Base-by-base conservation (phyloP, 2,888 invertebrate genomes). In the Meloe dianella region DNA sequence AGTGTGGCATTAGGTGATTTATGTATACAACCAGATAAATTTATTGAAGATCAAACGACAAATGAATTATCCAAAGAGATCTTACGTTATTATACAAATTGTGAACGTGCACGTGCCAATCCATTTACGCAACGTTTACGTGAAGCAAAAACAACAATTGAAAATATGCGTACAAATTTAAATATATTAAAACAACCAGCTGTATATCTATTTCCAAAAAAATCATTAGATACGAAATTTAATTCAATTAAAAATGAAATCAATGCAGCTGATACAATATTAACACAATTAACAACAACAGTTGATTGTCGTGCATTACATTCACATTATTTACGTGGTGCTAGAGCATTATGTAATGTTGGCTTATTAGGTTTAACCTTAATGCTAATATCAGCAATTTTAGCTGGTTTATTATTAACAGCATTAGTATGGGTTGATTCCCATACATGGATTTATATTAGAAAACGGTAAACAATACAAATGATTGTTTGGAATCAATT, bases 401-500 rank as follows among this genome's bases (percentile, higher is more conserved):
- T 92, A 47, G 93, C 96, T 35, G 97, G 97, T 12, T 88, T 97
- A 72, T 87, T 97, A 75, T 91, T 97, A 83, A 96, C 97, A 0
- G 90, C 96, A 32, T 90, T 97, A 75, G 96, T 97, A 61, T 94
- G 97, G 88, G 92, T 97, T 63, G 96, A 97, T 81, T 97, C 96
- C 5, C 96, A 97, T 80, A 96, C 97, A 9, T 97, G 97, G 97
- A 96, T 97, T 81, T 96, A 97, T 81, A 96, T 97, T 74, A 90
- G 95, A 79, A 95, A 94, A 85, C 91, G 92, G 96, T 90, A 85
- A 88, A 27, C 27, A 4, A 27, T 27, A 27, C 4, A 27, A 27
- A 4, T 27, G 27, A n/a, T n/a, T 27, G 27, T 27, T 27, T 27
- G 4, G 2, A 27, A 3, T 3, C 27, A 27, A 27, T 27, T 27